phyloP scores from a whole-genome alignment of 2,888 invertebrate species.

The Anoncus sp. region DNA sequence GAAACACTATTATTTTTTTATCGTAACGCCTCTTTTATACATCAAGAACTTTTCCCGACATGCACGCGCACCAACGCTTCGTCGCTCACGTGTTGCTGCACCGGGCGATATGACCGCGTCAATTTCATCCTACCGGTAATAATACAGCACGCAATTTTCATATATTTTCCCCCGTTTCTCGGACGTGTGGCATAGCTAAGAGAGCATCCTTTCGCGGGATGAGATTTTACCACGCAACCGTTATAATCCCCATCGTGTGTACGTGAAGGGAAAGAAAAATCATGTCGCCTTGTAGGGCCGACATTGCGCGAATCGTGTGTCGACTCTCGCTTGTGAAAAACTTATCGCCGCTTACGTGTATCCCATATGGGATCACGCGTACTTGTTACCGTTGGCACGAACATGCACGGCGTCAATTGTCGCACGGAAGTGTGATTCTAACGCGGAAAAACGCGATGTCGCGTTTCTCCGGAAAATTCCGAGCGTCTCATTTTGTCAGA shows the following conservation, averaged over 20 bases:
- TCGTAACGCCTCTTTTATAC: conserved; percentile 21
- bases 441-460: neutral
- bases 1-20: conserved; percentile 19
- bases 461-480: too few species aligned
- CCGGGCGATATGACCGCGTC: conserved; percentile 11
- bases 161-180: conserved; percentile 23
- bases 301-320: conserved; percentile 26
- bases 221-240: conserved; percentile 42
- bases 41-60: neutral
- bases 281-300: conserved; percentile 41
- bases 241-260: conserved; percentile 31
- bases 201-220: conserved; percentile 25
- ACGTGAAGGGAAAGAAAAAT: conserved; percentile 22
- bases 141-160: conserved; percentile 19
- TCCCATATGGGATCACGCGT: conserved; percentile 21
- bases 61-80: conserved; percentile 22
- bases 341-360: conserved; percentile 69
- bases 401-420: conserved; percentile 26
- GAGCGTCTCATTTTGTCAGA: too few species aligned
- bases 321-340: conserved; percentile 63
- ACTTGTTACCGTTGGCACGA: conserved; percentile 22
- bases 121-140: conserved; percentile 37
- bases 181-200: neutral
- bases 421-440: neutral
- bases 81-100: conserved; percentile 33